These are phyloP conservation scores for Hipposideros larvatus DNA, from an alignment of 2,797 vertebrate genomes.

Conservation along the genomic window DNA sequence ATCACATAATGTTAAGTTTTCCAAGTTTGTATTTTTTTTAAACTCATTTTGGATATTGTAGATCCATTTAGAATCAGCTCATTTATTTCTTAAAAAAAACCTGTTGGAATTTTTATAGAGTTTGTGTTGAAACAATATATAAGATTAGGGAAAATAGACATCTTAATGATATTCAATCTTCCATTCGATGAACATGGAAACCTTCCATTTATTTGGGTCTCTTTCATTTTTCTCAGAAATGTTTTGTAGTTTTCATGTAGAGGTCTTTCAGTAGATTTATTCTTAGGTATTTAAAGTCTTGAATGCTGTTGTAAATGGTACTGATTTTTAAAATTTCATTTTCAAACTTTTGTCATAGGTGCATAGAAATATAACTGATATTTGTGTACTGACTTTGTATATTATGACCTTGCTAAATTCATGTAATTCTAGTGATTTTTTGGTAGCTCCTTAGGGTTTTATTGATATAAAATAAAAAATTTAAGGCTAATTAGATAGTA, in stretches of 20 bases:
- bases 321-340: not conserved
- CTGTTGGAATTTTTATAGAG: not conserved
- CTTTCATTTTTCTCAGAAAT: not conserved
- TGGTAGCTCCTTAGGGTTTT: not conserved
- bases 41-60: not conserved
- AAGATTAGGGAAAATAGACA: not conserved
- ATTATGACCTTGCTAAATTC: not conserved
- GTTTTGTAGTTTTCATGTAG: not conserved
- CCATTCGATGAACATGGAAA: not conserved
- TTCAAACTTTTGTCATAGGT: not conserved
- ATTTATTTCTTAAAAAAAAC: not conserved
- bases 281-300: not conserved
- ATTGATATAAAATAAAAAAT: not conserved
- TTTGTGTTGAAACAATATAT: not conserved
- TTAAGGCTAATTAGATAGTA: not conserved
- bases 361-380: not conserved
- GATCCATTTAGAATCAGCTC: not conserved
- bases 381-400: not conserved
- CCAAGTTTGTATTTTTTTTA: not conserved
- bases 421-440: not conserved
- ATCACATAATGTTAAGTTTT: not conserved
- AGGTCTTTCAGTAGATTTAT: conserved; percentile 21
- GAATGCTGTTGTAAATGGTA: not conserved
- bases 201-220: not conserved
- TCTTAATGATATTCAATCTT: not conserved